Evolutionary conservation across 2,797 vertebrate species (phyloP).

Genomic region (Aselliscus stoliczkanus): DNA sequence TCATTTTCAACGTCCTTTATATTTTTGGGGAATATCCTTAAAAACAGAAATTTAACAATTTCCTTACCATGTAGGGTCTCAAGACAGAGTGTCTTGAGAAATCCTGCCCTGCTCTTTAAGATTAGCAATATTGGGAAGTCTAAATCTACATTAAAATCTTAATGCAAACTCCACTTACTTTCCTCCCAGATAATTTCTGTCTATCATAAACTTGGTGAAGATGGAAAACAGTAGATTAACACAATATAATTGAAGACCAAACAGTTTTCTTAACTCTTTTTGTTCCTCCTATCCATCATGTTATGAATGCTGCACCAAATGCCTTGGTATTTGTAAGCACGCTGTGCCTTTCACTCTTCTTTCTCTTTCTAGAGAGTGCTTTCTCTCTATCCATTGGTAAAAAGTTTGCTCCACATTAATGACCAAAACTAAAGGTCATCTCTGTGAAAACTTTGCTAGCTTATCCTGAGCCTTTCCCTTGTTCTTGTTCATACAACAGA

Average conservation of each 20-base stretch:
- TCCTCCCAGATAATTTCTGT: not conserved
- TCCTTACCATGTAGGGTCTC: not conserved
- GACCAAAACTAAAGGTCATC: constrained; percentile 36
- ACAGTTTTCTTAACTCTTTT: not conserved
- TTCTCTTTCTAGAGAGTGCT: not conserved
- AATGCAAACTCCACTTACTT: not conserved
- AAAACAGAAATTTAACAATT: not conserved
- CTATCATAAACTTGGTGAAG: not conserved
- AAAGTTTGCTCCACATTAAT: constrained; percentile 25
- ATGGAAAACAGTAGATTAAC: not conserved
- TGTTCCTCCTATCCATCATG: not conserved
- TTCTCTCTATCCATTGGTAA: not conserved
- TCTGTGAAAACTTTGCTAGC: constrained; percentile 1
- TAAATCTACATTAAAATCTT: not conserved
- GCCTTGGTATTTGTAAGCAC: not conserved
- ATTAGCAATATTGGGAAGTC: not conserved
- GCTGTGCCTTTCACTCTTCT: not conserved
- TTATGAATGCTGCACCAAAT: not conserved
- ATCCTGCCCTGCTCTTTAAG: not conserved
- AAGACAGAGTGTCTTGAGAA: not conserved
- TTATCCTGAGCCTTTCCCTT: not conserved
- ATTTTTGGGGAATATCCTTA: not conserved
- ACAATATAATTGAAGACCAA: not conserved
- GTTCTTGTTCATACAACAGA: not conserved
- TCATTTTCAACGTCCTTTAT: not conserved